Evolutionary conservation across 1,140 invertebrate species (phyloP).

Genomic region (Platyura marginata): DNA sequence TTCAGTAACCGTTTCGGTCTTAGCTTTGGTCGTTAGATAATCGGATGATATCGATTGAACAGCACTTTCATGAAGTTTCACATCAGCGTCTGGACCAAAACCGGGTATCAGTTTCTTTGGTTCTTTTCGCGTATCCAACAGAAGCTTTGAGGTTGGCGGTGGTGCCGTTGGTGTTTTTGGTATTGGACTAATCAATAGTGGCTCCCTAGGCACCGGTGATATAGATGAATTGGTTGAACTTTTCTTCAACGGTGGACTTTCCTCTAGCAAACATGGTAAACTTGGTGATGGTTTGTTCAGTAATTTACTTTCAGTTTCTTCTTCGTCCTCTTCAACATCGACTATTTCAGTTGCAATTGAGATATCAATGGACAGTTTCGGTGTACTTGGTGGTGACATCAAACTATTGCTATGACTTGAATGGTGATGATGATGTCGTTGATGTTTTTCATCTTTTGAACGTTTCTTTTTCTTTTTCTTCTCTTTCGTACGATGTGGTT

Average conservation of each 20-base stretch:
- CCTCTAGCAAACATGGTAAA: constrained; percentile 17
- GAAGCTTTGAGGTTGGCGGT: constrained; percentile 10
- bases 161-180: constrained; percentile 28
- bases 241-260: constrained; percentile 3
- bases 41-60: constrained; percentile 51
- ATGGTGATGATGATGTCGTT: constrained; percentile 42
- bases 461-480: constrained; percentile 71
- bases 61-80: constrained; percentile 57
- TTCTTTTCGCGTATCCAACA: constrained; percentile 23
- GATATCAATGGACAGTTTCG: constrained; percentile 15
- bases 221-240: constrained; percentile 16
- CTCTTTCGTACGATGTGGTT: constrained; percentile 42
- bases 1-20: constrained; percentile 18
- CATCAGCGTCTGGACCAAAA: constrained; percentile 46
- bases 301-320: constrained; percentile 11
- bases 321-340: neutral
- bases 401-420: neutral
- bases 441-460: constrained; percentile 55
- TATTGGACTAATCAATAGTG: constrained; percentile 32
- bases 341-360: neutral
- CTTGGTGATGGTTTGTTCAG: constrained; percentile 21
- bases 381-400: constrained; percentile 13
- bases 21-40: constrained; percentile 18
- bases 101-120: constrained; percentile 46
- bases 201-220: constrained; percentile 26